Conservation (phyloP, 1,140 invertebrate genomes). For the Oryzaephilus surinamensis region DNA sequence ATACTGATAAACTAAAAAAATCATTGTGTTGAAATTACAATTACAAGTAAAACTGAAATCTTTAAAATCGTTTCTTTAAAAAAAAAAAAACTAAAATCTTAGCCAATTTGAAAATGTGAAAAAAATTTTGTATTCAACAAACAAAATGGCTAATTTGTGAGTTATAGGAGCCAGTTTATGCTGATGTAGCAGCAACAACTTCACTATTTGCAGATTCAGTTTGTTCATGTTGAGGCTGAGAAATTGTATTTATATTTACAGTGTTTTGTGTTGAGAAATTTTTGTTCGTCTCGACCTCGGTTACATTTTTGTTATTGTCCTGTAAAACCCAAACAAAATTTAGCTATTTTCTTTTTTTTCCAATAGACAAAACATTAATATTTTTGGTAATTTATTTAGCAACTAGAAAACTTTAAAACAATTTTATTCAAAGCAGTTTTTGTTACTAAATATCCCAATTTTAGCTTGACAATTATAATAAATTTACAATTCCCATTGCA, state of each 20-base stretch:
- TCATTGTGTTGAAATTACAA: not conserved
- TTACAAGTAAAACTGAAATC: not conserved
- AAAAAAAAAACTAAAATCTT: conserved; percentile 1
- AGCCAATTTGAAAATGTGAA: no score
- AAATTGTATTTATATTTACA: no score
- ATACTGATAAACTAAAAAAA: conserved; percentile 4
- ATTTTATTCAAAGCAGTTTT: conserved; percentile 1
- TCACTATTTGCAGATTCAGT: conserved; percentile 23
- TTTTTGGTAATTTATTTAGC: conserved; percentile 5
- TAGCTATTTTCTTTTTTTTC: conserved; percentile 1
- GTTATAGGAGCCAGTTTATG: not conserved
- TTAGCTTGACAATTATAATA: no score
- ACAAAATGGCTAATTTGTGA: conserved; percentile 3
- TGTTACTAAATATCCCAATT: not conserved
- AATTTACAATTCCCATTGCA: not conserved
- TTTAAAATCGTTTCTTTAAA: conserved; percentile 1
- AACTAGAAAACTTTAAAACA: conserved; percentile 9
- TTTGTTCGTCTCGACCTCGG: conserved; percentile 33
- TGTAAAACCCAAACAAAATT: conserved; percentile 34
- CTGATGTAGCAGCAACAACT: conserved; percentile 21
- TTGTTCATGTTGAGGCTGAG: conserved; percentile 23
- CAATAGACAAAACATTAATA: conserved; percentile 13
- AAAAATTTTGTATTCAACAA: not conserved
- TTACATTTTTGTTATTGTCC: conserved; percentile 32
- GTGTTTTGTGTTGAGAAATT: conserved; percentile 24